phyloP scores from a whole-genome alignment of 2,113 vertebrate species.

The Spilogale gracilis region DNA sequence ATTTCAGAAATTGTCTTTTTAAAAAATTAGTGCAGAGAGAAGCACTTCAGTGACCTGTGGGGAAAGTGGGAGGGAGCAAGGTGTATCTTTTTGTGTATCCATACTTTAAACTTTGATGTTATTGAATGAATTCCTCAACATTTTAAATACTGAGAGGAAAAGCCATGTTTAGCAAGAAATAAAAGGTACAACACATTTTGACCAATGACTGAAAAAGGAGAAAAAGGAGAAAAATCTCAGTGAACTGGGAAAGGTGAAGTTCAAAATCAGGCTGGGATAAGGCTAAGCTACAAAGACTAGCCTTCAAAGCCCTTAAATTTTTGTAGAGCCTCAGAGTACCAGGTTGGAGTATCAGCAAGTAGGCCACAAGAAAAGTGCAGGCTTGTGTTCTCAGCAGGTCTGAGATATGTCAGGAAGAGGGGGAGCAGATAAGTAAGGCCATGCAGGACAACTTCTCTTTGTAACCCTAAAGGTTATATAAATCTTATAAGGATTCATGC shows the following conservation, averaged over 20 bases:
- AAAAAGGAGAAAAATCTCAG: not conserved
- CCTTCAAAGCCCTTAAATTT: not conserved
- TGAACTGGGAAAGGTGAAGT: not conserved
- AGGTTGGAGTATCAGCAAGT: not conserved
- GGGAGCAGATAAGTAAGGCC: not conserved
- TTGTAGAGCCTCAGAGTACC: not conserved
- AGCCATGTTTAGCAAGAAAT: not conserved
- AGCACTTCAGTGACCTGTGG: not conserved
- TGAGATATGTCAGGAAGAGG: not conserved
- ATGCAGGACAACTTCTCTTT: not conserved
- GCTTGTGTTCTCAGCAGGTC: not conserved
- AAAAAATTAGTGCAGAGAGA: not conserved
- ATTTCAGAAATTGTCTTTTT: conserved; percentile 16
- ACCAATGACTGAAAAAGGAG: not conserved
- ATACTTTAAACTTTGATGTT: not conserved
- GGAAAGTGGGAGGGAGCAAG: not conserved
- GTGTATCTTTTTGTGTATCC: not conserved
- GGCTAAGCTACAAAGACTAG: not conserved
- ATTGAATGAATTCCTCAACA: not conserved
- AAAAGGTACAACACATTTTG: not conserved
- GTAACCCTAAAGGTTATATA: too few species aligned
- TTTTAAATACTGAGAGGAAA: not conserved
- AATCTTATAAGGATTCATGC: not conserved
- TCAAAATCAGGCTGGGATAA: not conserved
- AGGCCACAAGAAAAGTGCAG: not conserved